Conservation (phyloP, 2,888 invertebrate genomes). For the Oscheius sp. region DNA sequence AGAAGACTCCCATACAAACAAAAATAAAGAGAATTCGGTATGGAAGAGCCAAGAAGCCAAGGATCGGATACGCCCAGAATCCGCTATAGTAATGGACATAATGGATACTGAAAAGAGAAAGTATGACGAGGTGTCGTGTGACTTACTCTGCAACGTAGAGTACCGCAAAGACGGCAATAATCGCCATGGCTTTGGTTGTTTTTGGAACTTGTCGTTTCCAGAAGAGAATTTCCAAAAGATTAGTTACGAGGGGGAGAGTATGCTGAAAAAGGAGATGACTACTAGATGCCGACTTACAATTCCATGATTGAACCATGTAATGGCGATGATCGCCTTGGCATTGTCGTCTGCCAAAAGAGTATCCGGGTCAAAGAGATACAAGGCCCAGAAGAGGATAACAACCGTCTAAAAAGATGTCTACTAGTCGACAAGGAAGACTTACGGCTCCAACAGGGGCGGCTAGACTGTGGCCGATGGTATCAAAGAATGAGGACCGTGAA, state of each 20-base stretch:
- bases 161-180: constrained; percentile 46
- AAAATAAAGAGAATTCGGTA: constrained; percentile 58
- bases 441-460: constrained; percentile 57
- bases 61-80: constrained; percentile 71
- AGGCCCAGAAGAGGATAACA: constrained; percentile 67
- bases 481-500: constrained; percentile 40
- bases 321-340: constrained; percentile 57
- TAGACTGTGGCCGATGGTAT: constrained; percentile 50
- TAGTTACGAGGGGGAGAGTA: constrained; percentile 64
- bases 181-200: constrained; percentile 42
- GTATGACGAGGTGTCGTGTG: not conserved
- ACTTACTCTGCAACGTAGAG: constrained; percentile 66
- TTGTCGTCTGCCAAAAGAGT: constrained; percentile 60
- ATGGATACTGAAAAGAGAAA: constrained; percentile 60
- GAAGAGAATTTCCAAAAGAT: constrained; percentile 59
- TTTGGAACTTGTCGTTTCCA: constrained; percentile 57
- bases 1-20: constrained; percentile 57
- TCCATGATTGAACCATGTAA: constrained; percentile 67
- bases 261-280: no score
- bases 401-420: constrained; percentile 55
- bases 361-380: constrained; percentile 61
- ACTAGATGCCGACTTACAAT: constrained; percentile 51
- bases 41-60: constrained; percentile 57
- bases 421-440: not conserved
- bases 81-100: constrained; percentile 59